phyloP scores from a whole-genome alignment of 1,140 invertebrate species.

The Achatina immaculata region DNA sequence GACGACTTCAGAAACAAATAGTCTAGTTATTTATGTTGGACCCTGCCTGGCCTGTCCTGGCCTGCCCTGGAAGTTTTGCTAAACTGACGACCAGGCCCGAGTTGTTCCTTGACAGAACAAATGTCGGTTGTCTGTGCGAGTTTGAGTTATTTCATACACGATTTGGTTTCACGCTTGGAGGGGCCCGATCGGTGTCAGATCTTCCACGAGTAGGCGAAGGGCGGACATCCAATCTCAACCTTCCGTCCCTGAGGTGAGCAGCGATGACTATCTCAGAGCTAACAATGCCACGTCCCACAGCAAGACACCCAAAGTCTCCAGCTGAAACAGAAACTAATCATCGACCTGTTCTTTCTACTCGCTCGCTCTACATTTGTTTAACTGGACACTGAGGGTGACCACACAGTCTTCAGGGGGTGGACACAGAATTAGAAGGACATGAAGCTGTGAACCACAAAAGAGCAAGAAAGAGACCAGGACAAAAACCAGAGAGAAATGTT shows the following conservation, averaged over 20 bases:
- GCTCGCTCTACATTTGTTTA: background rate
- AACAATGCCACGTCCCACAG: background rate
- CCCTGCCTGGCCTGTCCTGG: too few relatives aligned
- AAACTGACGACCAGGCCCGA: too few relatives aligned
- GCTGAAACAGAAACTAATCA: conserved; percentile 2
- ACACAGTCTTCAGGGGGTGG: too few relatives aligned
- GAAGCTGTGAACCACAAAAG: too few relatives aligned
- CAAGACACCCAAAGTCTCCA: background rate
- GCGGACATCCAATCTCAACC: background rate
- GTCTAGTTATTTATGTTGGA: too few relatives aligned
- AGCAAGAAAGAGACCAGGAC: too few relatives aligned
- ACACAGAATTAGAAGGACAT: too few relatives aligned
- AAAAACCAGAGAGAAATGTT: too few relatives aligned
- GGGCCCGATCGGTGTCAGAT: background rate
- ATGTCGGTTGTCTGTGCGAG: background rate
- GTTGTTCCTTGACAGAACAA: too few relatives aligned
- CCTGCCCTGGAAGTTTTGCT: too few relatives aligned
- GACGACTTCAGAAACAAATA: too few relatives aligned
- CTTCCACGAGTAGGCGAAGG: background rate
- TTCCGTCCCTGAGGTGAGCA: background rate
- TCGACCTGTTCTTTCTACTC: background rate
- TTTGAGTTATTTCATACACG: background rate
- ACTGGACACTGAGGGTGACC: background rate
- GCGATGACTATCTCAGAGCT: background rate
- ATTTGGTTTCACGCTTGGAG: background rate